A percentile compares a stretch with the other conserved stretches of the same genome.
These are phyloP conservation scores for Triops cancriformis DNA, from an alignment of 1,140 invertebrate genomes.

Conservation along the genomic window DNA sequence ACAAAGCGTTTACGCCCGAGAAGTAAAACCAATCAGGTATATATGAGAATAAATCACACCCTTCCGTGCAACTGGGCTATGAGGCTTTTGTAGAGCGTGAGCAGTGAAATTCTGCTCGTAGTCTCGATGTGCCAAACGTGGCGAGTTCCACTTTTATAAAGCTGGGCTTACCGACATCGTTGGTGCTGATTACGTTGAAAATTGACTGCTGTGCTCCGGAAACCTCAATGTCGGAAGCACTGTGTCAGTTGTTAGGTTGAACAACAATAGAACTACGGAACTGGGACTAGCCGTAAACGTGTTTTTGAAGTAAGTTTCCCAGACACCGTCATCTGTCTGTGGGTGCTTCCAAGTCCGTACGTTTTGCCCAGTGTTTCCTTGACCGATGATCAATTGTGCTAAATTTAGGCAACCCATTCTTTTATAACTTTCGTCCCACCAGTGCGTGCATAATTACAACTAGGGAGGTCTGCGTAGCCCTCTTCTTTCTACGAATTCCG, in stretches of 20 bases:
- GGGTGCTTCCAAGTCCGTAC: not conserved
- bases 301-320: not conserved
- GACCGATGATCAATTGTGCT: not conserved
- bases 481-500: not conserved
- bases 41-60: not conserved
- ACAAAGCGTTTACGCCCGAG: not conserved
- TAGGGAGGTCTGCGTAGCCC: not conserved
- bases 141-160: not conserved
- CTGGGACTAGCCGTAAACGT: not conserved
- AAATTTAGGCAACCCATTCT: not conserved
- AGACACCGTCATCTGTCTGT: not conserved
- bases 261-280: not conserved
- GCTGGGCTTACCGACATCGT: not conserved
- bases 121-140: not conserved
- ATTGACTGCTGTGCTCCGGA: not conserved
- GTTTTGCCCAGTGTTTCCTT: not conserved
- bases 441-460: not conserved
- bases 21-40: constrained; percentile 14
- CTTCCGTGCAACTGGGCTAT: constrained; percentile 3
- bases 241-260: not conserved
- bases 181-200: not conserved
- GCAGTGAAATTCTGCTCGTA: not conserved
- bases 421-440: not conserved
- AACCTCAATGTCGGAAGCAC: not conserved
- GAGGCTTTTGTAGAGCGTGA: not conserved